Percentiles rank a stretch among this genome's conserved stretches.
Conservation (phyloP, 2,888 invertebrate species). For the Rotaria sp. region DNA sequence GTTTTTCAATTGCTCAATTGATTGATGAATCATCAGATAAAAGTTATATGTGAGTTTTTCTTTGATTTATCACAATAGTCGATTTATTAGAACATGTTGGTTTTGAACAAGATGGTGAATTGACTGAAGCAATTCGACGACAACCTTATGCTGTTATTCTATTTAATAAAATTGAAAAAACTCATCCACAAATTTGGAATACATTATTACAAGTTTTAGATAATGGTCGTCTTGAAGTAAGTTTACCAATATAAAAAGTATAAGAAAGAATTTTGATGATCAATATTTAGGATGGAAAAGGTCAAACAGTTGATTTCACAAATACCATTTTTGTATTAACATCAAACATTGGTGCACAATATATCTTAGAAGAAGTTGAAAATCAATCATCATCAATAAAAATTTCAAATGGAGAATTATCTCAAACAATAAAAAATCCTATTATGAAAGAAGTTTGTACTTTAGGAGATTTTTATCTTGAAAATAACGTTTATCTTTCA, state of each 20-base stretch:
- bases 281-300: conserved; percentile 37
- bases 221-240: conserved; percentile 44
- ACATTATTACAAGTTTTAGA: conserved; percentile 45
- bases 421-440: conserved; percentile 21
- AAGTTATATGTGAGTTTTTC: too few relatives aligned
- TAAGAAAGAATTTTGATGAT: too few relatives aligned
- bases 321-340: conserved; percentile 44
- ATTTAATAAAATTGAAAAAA: conserved; percentile 47
- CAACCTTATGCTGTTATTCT: conserved; percentile 45
- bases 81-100: conserved; percentile 41
- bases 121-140: conserved; percentile 44
- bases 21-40: conserved; percentile 46
- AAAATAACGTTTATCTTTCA: not conserved
- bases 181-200: conserved; percentile 43
- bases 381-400: not conserved
- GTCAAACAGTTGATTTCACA: conserved; percentile 43
- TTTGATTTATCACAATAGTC: not conserved
- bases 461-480: not conserved
- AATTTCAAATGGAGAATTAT: not conserved
- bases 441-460: conserved; percentile 35
- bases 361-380: conserved; percentile 15
- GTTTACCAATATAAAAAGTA: not conserved
- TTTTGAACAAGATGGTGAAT: conserved; percentile 46
- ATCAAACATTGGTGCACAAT: conserved; percentile 42
- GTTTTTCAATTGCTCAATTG: conserved; percentile 41